These are phyloP conservation scores for Microctenopoma lineatum DNA, from an alignment of 2,797 vertebrate genomes.

Conservation along the genomic window DNA sequence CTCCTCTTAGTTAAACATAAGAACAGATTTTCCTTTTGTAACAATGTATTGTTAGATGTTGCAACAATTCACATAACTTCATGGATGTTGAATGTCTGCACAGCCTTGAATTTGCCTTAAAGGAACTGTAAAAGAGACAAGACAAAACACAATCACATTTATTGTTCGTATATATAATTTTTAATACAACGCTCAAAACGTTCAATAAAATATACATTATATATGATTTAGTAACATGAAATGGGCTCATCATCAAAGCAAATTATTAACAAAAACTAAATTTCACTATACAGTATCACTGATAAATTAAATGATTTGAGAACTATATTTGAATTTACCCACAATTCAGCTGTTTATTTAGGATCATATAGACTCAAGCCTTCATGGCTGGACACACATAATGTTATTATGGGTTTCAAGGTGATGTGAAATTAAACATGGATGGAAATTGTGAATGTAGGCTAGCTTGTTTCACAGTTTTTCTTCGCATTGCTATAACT, in stretches of 20 bases:
- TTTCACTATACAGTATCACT: no score
- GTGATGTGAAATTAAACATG: constrained; percentile 63
- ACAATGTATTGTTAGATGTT: background rate
- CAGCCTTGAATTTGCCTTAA: no score
- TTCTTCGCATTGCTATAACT: constrained; percentile 53
- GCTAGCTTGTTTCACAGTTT: constrained; percentile 61
- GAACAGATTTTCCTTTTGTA: constrained; percentile 1
- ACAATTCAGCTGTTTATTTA: constrained; percentile 45
- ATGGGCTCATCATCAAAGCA: background rate
- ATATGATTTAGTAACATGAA: background rate
- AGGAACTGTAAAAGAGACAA: no score
- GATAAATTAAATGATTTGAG: background rate
- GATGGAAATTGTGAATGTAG: constrained; percentile 49
- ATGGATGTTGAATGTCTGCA: no score
- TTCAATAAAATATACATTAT: background rate
- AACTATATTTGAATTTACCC: constrained; percentile 12
- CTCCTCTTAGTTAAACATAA: background rate
- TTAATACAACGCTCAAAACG: no score
- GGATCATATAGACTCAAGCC: constrained; percentile 17
- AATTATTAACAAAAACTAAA: background rate
- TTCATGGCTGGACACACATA: constrained; percentile 54
- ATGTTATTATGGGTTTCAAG: constrained; percentile 52
- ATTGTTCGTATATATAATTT: no score
- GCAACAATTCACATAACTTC: no score
- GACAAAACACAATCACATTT: no score